A percentile compares a stretch with the other conserved stretches of the same genome.
Evolutionary conservation across 2,113 vertebrate species (phyloP).

Genomic region (Eulemur macaco): DNA sequence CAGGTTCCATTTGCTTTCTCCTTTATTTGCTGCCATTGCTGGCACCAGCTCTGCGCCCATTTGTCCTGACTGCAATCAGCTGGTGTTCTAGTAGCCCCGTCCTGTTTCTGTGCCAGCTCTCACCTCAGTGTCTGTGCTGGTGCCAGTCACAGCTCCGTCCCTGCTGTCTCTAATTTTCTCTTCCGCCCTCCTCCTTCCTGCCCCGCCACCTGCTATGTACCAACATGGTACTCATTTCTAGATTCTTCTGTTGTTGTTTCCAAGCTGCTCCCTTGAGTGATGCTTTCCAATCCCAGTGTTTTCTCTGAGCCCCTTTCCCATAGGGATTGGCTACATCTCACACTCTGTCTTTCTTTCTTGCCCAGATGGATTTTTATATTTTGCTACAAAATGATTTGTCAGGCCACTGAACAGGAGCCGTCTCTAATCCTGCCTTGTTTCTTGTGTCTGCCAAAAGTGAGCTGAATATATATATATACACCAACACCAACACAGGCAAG

Average conservation of each 20-base stretch:
- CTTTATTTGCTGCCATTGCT: constrained; percentile 66
- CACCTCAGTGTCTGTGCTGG: constrained; percentile 63
- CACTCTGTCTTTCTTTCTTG: background rate
- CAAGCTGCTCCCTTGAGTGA: background rate
- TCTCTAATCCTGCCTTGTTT: background rate
- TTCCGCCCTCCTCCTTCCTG: background rate
- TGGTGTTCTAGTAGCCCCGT: constrained; percentile 50
- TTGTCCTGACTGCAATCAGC: constrained; percentile 65
- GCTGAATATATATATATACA: background rate
- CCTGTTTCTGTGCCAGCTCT: constrained; percentile 74
- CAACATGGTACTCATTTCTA: background rate
- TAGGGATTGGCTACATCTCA: background rate
- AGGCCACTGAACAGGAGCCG: background rate
- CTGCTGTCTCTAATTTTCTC: constrained; percentile 49
- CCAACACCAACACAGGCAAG: background rate
- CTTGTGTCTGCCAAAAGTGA: background rate
- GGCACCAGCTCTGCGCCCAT: constrained; percentile 59
- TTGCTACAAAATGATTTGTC: background rate
- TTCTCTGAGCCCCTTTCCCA: background rate
- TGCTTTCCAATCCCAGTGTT: accelerated
- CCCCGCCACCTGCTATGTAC: constrained; percentile 26
- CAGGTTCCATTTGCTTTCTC: background rate
- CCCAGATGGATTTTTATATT: background rate
- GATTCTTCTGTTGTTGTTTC: background rate
- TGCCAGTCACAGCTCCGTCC: constrained; percentile 44